Base-by-base conservation (phyloP, 2,797 vertebrate genomes). In the Sebastes kiyomatsui region DNA sequence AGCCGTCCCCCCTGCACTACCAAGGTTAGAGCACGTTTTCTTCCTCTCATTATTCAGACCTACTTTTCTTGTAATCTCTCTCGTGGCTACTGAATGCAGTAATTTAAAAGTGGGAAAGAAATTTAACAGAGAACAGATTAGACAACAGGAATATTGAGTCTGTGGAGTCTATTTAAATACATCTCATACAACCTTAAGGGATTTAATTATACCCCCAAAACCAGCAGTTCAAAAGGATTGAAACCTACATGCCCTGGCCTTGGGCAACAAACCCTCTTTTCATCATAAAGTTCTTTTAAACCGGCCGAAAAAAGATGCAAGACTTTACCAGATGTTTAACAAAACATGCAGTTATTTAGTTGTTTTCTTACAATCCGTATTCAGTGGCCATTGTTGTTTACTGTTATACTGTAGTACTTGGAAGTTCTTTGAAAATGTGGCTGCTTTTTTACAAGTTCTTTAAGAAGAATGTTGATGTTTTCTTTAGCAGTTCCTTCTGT, bases 1-100 rank as follows among this genome's bases (percentile, higher is more conserved):
- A 97, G 80, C 92, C 95, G n/a, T 94, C 95, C 1, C 81, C 97
- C 0, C 91, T 98, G 70, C 98, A 97, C 86, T 99, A 97, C 92
- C 97, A 97, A 97, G 98, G 98, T 99, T 86, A 97, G 97, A 67
- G n/a, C 30, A 27, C 20, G 7, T 35, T 35, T 72, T 76, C 23
- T 66, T 27, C 54, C 54, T 32, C 27, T 27, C n/a, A 8, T 9
- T 10, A 46, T 75, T 54, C 4, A 55, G 2, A 55, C 9, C 13
- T 27, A 14, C 33, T 56, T 56, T 52, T 33, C 3, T 33, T 52
- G 14, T 54, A 5, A 9, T 65, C 14, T 65, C 14, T 65, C 2
- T 16, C 38, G 11, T 22, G 3, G n/a, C 10, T 32, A 8, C 14
- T 30, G 32, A 27, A 18, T 22, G 18, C n/a, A 23, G n/a, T 28